Evolutionary conservation across 2,888 invertebrate genomes (phyloP).

Genomic region (Tenthredo livida): DNA sequence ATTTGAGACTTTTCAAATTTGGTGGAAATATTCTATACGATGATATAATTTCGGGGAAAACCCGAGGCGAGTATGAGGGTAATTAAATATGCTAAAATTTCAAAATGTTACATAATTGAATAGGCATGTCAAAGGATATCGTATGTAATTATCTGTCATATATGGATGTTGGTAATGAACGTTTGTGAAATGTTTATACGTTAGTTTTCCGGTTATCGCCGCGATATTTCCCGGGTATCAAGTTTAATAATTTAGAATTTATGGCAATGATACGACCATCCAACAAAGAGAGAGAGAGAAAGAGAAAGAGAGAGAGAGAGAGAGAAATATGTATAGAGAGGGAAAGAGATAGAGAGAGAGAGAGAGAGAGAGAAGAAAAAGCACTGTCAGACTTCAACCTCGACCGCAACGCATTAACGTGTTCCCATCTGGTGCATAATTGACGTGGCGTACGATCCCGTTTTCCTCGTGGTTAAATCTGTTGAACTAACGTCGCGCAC

Average conservation of each 20-base stretch:
- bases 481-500: conserved; percentile 9
- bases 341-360: too few relatives aligned
- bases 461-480: conserved; percentile 19
- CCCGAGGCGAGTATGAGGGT: too few relatives aligned
- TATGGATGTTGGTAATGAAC: not conserved
- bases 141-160: not conserved
- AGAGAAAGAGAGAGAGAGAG: not conserved
- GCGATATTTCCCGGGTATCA: not conserved
- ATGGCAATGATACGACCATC: conserved; percentile 16
- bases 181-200: not conserved
- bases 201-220: not conserved
- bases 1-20: too few relatives aligned
- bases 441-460: conserved; percentile 15
- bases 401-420: conserved; percentile 36
- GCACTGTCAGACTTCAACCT: conserved; percentile 27
- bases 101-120: too few relatives aligned
- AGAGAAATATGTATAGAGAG: not conserved
- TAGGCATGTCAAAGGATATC: too few relatives aligned
- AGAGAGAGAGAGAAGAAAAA: not conserved
- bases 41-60: too few relatives aligned
- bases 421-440: conserved; percentile 43
- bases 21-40: too few relatives aligned
- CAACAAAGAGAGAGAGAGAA: not conserved
- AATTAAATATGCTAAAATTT: too few relatives aligned
- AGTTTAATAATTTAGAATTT: conserved; percentile 26